Evolutionary conservation across 2,113 vertebrate species (phyloP).

Genomic region (Colaptes auratus): DNA sequence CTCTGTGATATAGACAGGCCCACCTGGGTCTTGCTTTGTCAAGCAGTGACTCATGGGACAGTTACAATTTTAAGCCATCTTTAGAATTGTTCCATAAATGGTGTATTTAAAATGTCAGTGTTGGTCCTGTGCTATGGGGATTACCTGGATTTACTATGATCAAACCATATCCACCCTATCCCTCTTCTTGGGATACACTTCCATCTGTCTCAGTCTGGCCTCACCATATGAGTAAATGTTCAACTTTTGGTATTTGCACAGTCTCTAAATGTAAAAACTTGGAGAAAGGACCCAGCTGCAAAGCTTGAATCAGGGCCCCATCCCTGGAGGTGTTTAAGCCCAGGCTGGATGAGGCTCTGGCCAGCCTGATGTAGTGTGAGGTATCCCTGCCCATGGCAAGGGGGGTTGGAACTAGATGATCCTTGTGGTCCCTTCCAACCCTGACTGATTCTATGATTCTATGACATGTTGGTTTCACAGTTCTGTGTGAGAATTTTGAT

Average conservation of each 20-base stretch:
- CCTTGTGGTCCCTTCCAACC: too few relatives aligned
- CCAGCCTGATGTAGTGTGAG: too few relatives aligned
- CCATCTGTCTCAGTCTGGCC: background rate
- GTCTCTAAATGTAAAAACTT: background rate
- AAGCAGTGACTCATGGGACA: background rate
- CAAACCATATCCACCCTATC: background rate
- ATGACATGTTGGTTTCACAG: background rate
- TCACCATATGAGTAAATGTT: background rate
- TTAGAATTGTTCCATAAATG: background rate
- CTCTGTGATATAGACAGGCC: background rate
- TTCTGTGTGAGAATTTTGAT: background rate
- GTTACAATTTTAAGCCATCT: background rate
- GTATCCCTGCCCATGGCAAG: too few relatives aligned
- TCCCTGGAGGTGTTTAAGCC: too few relatives aligned
- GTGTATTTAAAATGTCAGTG: background rate
- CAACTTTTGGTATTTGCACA: background rate
- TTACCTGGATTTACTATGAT: background rate
- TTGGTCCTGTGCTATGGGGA: background rate
- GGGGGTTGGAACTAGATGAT: too few relatives aligned
- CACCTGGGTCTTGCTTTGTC: background rate
- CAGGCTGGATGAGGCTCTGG: too few relatives aligned
- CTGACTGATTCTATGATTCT: too few relatives aligned
- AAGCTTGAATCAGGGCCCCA: background rate
- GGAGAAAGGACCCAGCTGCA: background rate
- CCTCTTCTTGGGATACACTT: background rate